These are phyloP conservation scores for Eidolon helvum DNA, from an alignment of 2,113 vertebrate species.

Conservation along the genomic window DNA sequence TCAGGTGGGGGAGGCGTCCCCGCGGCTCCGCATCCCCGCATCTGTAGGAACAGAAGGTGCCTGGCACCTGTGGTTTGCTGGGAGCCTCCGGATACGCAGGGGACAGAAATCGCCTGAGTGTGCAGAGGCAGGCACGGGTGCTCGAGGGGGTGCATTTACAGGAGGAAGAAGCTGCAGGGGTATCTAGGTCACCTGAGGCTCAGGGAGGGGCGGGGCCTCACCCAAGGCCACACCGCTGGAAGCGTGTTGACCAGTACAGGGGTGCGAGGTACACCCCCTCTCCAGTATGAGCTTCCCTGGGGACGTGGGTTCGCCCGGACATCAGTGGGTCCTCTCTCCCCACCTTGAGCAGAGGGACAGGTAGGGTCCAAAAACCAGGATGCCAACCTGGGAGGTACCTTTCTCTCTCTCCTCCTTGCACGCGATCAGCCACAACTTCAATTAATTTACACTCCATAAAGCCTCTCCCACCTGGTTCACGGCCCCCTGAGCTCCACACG, in stretches of 20 bases:
- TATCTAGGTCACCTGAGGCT: background rate
- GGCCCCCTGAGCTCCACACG: background rate
- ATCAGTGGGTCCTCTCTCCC: background rate
- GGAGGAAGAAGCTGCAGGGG: background rate
- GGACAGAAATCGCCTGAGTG: background rate
- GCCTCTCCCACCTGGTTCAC: background rate
- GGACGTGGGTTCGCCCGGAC: background rate
- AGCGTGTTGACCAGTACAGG: background rate
- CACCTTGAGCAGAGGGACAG: background rate
- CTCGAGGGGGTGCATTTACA: background rate
- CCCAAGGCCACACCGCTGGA: background rate
- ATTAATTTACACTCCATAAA: background rate
- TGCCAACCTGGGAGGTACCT: background rate
- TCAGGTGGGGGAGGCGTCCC: background rate
- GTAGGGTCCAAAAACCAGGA: background rate
- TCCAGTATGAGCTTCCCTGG: background rate
- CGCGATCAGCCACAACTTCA: too few relatives aligned
- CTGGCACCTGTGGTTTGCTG: background rate
- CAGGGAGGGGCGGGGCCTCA: background rate
- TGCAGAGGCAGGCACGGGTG: background rate
- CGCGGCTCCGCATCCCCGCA: background rate
- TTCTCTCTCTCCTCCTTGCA: background rate
- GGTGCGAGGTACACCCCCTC: background rate
- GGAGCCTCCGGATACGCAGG: background rate
- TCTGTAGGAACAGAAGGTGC: constrained; percentile 51